Evolutionary conservation across 2,113 vertebrate species (phyloP).

Genomic region (Caranx melampygus): DNA sequence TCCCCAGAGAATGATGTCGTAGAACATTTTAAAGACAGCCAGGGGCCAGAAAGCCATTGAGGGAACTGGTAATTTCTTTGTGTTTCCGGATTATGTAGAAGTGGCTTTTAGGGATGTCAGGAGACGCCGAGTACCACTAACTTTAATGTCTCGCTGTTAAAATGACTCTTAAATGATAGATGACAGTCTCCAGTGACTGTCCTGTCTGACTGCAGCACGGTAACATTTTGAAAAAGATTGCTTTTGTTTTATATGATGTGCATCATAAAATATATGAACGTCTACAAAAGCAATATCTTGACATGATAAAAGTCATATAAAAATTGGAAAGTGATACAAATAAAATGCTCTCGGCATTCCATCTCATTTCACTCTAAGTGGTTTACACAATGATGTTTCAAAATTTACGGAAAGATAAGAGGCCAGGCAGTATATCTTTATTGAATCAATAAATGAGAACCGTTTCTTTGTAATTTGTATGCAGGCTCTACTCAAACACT

Average conservation of each 20-base stretch:
- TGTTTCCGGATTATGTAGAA: constrained; percentile 57
- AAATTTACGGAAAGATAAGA: constrained; percentile 12
- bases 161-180: constrained; percentile 64
- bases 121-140: constrained; percentile 45
- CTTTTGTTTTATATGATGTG: constrained; percentile 32
- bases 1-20: constrained; percentile 35
- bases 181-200: constrained; percentile 22
- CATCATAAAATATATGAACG: constrained; percentile 38
- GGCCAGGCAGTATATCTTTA: not conserved
- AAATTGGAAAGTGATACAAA: constrained; percentile 31
- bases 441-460: constrained; percentile 12
- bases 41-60: constrained; percentile 32
- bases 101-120: constrained; percentile 66
- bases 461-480: constrained; percentile 15
- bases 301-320: constrained; percentile 28
- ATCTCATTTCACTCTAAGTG: constrained; percentile 9
- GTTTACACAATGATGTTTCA: not conserved
- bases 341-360: constrained; percentile 1
- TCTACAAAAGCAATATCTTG: constrained; percentile 29
- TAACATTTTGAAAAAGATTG: constrained; percentile 30
- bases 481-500: constrained; percentile 5
- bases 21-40: constrained; percentile 59
- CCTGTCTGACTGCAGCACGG: constrained; percentile 17
- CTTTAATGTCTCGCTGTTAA: constrained; percentile 54
- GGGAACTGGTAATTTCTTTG: constrained; percentile 42